Conservation (phyloP, 2,113 vertebrate species). For the Nestor notabilis region DNA sequence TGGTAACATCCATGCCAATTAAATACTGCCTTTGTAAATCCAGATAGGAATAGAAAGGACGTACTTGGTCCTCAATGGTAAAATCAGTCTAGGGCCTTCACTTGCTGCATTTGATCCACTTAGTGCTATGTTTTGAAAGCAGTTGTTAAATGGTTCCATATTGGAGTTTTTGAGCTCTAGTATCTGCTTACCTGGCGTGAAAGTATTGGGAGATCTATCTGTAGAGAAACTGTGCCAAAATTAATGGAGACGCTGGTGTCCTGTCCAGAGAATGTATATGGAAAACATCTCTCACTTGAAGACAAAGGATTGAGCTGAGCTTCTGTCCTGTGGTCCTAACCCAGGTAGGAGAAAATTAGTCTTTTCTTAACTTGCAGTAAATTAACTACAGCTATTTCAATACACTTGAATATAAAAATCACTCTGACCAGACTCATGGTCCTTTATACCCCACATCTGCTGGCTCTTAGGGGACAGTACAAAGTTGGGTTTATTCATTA, state of each 20-base stretch:
- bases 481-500: not conserved
- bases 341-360: not conserved
- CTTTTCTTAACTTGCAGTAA: not conserved
- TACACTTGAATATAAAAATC: not conserved
- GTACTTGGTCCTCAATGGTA: not conserved
- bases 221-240: not conserved
- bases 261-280: rapidly evolving
- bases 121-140: not conserved
- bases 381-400: not conserved
- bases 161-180: not conserved
- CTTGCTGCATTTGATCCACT: not conserved
- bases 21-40: not conserved
- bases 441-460: rapidly evolving
- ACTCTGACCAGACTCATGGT: not conserved
- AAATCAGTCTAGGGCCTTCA: not conserved
- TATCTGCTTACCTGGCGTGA: not conserved
- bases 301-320: not conserved
- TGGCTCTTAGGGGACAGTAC: not conserved
- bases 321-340: not conserved
- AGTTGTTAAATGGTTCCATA: not conserved
- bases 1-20: not conserved
- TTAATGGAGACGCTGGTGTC: not conserved
- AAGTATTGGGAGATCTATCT: not conserved
- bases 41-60: not conserved
- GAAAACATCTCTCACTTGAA: not conserved